phyloP scores from a whole-genome alignment of 2,113 vertebrate species.

The Apodemus sylvaticus region DNA sequence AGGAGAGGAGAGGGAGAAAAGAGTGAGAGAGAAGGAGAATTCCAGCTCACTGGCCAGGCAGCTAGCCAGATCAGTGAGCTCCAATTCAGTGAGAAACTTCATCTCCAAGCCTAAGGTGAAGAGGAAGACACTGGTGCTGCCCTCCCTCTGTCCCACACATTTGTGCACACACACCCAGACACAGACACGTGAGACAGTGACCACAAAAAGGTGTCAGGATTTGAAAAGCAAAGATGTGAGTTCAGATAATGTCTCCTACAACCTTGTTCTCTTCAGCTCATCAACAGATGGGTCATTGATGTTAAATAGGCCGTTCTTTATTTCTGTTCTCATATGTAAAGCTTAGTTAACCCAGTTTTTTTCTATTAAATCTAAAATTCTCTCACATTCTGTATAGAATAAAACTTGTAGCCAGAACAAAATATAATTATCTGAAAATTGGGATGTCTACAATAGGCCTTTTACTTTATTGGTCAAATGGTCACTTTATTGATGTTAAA shows the following conservation, averaged over 20 bases:
- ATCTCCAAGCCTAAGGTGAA: background rate
- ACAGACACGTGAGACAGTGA: background rate
- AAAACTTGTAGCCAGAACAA: background rate
- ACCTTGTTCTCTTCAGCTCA: conserved; percentile 4
- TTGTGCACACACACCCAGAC: background rate
- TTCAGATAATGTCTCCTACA: background rate
- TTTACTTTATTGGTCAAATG: conserved; percentile 43
- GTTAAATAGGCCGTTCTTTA: conserved; percentile 17
- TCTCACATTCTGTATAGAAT: conserved; percentile 37
- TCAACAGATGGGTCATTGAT: conserved; percentile 16
- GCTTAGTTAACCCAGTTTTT: conserved; percentile 42
- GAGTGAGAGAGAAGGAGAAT: background rate
- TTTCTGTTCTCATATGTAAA: conserved; percentile 27
- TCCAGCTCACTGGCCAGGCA: background rate
- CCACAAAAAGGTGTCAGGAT: background rate
- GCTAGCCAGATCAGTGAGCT: background rate
- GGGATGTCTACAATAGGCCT: background rate
- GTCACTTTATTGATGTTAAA: conserved; percentile 2
- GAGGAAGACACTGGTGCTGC: background rate
- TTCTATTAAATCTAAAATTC: conserved; percentile 33
- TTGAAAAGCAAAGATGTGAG: conserved; percentile 2
- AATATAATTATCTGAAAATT: conserved; percentile 40
- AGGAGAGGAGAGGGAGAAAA: no score
- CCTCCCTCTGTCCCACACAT: background rate
- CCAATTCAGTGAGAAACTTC: background rate